Base-by-base conservation (phyloP, 2,888 invertebrate genomes). In the Seira musarum region DNA sequence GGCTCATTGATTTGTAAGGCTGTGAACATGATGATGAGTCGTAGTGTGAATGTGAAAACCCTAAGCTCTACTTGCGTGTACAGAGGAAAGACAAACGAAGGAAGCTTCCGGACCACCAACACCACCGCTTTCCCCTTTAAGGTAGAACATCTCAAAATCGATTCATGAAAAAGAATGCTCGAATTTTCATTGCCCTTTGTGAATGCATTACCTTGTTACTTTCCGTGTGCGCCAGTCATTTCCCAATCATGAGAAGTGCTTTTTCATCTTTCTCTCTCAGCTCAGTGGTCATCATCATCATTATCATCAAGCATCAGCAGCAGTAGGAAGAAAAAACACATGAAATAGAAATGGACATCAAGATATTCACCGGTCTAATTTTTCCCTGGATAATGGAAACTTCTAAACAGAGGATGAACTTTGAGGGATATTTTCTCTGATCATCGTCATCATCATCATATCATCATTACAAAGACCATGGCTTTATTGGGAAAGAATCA, bases 191-290 rank as follows among this genome's bases (percentile, higher is more conserved):
- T 49, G 30, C 30, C 8, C 30, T 8, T 8, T 30, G 30, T 49
- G 49, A 49, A 49, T 49, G 49, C 49, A 49, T 49, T 49, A 49
- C 49, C 49, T 49, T 78, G 66, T 71, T 71, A 66, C 71, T 61
- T 71, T 65, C 64, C 79, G 64, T 79, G 80, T 70, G 67, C 68
- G 69, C 40, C 73, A 74, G 69, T 80, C 80, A 74, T 74, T 80
- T 80, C 73, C 74, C 80, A 80, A 80, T 80, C 80, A 80, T 70
- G 69, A 74, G 74, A 80, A 80, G 80, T 80, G 80, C 80, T 80
- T 80, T 79, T 74, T 74, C 80, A 74, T 80, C 74, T 73, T 70
- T 69, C 69, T 72, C 40, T 65, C 73, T 74, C 49, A 70, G 69
- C 73, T 74, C 49, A 70, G 65, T 80, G 80, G 80, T 49, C 49